Percentiles rank a stretch among this genome's conserved stretches.
phyloP scores from a whole-genome alignment of 2,888 invertebrate species.

The Drosophila maculinotata region DNA sequence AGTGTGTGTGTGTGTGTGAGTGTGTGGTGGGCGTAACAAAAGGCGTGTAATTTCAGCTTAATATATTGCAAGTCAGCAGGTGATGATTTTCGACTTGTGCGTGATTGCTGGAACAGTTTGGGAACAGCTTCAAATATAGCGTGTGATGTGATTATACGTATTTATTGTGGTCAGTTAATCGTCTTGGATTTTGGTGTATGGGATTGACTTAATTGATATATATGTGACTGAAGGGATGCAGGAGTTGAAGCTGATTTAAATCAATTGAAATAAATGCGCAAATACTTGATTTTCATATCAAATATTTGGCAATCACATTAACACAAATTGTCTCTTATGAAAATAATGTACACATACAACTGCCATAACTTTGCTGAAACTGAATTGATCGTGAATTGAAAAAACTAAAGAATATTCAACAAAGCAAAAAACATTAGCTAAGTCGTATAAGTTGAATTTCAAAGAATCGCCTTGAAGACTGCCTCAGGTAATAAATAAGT shows the following conservation, averaged over 20 bases:
- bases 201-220: conserved; percentile 40
- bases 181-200: neutral
- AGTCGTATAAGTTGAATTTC: too few species aligned
- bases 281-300: too few species aligned
- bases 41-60: conserved; percentile 50
- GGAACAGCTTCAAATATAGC: conserved; percentile 13
- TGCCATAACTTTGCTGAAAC: too few species aligned
- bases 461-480: neutral
- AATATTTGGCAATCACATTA: too few species aligned
- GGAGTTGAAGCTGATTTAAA: neutral
- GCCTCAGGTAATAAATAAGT: too few species aligned
- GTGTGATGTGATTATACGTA: too few species aligned
- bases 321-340: too few species aligned
- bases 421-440: too few species aligned
- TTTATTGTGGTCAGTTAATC: conserved; percentile 6
- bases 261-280: neutral
- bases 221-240: neutral
- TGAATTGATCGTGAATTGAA: too few species aligned
- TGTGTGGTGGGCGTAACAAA: conserved; percentile 17
- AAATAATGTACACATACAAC: too few species aligned
- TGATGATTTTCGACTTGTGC: conserved; percentile 52
- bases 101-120: conserved; percentile 33
- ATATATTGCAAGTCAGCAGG: conserved; percentile 69
- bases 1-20: neutral
- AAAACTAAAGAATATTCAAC: too few species aligned